A percentile compares a stretch with the other conserved stretches of the same genome.
These are phyloP conservation scores for Parasteatoda lunata DNA, from an alignment of 2,888 invertebrate genomes.

Conservation along the genomic window DNA sequence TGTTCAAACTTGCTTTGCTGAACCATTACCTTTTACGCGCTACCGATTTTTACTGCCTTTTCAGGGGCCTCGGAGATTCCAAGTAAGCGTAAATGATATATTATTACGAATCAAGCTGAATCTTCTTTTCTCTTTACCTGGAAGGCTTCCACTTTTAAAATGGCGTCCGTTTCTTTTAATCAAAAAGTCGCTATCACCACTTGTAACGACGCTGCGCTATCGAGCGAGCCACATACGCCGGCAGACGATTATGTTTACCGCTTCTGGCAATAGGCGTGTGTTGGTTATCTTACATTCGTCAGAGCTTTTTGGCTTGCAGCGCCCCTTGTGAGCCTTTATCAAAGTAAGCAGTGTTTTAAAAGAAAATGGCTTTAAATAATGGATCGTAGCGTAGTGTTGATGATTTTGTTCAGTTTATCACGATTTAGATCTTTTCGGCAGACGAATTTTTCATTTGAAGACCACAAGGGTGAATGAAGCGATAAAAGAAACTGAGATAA, in stretches of 20 bases:
- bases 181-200: conserved; percentile 51
- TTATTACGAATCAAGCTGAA: conserved; percentile 47
- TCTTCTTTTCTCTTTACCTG: conserved; percentile 24
- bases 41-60: conserved; percentile 50
- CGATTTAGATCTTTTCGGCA: conserved; percentile 11
- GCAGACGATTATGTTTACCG: conserved; percentile 59
- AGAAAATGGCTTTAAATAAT: conserved; percentile 52
- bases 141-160: conserved; percentile 32
- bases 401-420: conserved; percentile 30
- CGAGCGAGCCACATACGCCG: conserved; percentile 26
- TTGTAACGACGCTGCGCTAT: conserved; percentile 32
- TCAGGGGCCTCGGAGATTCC: conserved; percentile 25
- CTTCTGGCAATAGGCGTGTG: conserved; percentile 37
- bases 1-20: conserved; percentile 53
- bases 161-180: conserved; percentile 30
- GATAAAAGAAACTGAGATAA: conserved; percentile 36
- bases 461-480: not conserved
- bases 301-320: conserved; percentile 20
- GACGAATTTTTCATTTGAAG: conserved; percentile 25
- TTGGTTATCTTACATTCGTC: conserved; percentile 50
- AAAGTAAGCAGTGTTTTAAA: conserved; percentile 48
- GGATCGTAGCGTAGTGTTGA: conserved; percentile 14
- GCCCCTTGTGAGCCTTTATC: conserved; percentile 53
- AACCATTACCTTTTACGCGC: conserved; percentile 56
- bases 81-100: conserved; percentile 56